phyloP scores from a whole-genome alignment of 2,113 vertebrate genomes.

The Polyodon spathula region DNA sequence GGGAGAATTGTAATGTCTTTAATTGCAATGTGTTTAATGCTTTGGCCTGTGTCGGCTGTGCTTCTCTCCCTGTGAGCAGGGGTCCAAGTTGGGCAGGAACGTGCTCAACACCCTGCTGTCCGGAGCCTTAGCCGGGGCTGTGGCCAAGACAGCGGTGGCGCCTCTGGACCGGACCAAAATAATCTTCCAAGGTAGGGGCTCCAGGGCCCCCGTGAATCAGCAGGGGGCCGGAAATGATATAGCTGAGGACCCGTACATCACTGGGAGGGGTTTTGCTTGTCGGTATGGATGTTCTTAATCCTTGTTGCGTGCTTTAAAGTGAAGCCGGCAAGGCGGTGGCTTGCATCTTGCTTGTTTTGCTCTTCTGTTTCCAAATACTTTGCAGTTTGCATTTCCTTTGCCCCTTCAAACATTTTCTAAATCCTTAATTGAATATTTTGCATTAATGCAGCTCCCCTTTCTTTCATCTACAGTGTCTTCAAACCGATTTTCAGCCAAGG shows the following conservation, averaged over 20 bases:
- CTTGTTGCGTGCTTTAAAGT: too few relatives aligned
- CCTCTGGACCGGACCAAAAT: constrained; percentile 96
- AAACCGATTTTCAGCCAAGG: constrained; percentile 93
- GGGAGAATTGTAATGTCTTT: not conserved
- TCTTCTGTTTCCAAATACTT: too few relatives aligned
- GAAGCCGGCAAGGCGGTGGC: too few relatives aligned
- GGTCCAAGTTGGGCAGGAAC: constrained; percentile 52
- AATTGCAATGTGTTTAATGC: not conserved
- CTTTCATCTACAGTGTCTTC: constrained; percentile 78
- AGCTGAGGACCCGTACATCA: too few relatives aligned
- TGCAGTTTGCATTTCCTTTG: too few relatives aligned
- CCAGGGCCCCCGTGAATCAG: too few relatives aligned
- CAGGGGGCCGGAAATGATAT: too few relatives aligned
- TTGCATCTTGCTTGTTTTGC: too few relatives aligned
- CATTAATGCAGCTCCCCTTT: constrained; percentile 13
- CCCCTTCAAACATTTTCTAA: too few relatives aligned
- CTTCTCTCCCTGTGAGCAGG: constrained; percentile 43
- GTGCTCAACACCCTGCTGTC: constrained; percentile 79
- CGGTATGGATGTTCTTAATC: too few relatives aligned
- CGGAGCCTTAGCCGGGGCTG: constrained; percentile 84
- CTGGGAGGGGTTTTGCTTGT: too few relatives aligned
- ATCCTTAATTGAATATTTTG: not conserved
- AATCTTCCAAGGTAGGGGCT: constrained; percentile 90
- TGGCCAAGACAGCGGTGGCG: constrained; percentile 90
- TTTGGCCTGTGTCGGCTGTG: constrained; percentile 11